phyloP scores from a whole-genome alignment of 2,888 invertebrate genomes.

The Helobdella robusta region DNA sequence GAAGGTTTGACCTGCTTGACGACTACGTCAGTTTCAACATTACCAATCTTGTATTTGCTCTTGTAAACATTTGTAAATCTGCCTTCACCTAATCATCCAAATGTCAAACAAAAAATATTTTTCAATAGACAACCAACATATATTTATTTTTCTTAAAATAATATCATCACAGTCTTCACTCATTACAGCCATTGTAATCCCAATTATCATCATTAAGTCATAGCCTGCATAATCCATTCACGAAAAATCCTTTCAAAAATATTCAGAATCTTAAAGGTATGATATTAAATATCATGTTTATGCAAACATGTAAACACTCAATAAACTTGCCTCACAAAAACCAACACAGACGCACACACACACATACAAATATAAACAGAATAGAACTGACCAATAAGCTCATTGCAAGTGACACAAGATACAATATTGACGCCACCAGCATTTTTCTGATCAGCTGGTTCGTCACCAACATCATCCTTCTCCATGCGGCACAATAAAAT shows the following conservation, averaged over 20 bases:
- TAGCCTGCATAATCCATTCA: too few species aligned
- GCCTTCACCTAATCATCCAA: slow-evolving; percentile 21
- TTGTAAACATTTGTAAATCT: slow-evolving; percentile 28
- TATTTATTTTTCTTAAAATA: background rate
- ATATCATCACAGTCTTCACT: too few species aligned
- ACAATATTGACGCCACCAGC: background rate
- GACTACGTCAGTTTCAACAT: slow-evolving; percentile 15
- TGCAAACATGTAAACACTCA: background rate
- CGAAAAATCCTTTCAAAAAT: too few species aligned
- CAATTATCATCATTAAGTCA: too few species aligned
- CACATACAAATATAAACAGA: background rate
- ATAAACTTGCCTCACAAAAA: background rate
- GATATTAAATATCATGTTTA: background rate
- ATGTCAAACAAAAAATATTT: too few species aligned
- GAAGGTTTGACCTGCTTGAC: slow-evolving; percentile 24
- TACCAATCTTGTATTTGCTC: slow-evolving; percentile 22
- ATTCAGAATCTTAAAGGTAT: too few species aligned
- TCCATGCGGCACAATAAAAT: background rate
- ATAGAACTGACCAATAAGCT: background rate
- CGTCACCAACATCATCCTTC: too few species aligned
- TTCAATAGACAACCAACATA: background rate
- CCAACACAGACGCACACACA: background rate
- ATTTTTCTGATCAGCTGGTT: background rate
- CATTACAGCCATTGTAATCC: background rate
- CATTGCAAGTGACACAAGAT: background rate